Evolutionary conservation across 2,797 vertebrate genomes (phyloP).

Genomic region (Phrynocephalus forsythii): DNA sequence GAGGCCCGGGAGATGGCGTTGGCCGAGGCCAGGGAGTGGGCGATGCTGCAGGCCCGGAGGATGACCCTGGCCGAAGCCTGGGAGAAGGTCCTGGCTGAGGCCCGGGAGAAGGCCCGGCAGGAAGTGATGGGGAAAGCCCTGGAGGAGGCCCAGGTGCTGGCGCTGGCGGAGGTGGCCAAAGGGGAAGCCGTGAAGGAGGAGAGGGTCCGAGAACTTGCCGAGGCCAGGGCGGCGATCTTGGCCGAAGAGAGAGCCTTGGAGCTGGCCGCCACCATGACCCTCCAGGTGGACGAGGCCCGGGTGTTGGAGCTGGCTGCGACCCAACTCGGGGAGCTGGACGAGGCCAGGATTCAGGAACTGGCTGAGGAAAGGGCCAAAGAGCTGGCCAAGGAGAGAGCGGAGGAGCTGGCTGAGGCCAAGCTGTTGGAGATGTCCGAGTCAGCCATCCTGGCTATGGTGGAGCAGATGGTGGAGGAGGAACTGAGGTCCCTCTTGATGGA

Average conservation of each 20-base stretch:
- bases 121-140: not conserved
- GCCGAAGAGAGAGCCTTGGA: slow-evolving; percentile 7
- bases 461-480: not conserved
- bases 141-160: not conserved
- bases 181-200: not conserved
- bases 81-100: not conserved
- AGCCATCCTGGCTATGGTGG: not conserved
- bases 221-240: not conserved
- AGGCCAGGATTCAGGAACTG: not conserved
- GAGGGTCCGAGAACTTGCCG: not conserved
- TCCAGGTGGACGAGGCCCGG: not conserved
- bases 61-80: not conserved
- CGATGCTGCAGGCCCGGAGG: not conserved
- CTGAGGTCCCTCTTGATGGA: not conserved
- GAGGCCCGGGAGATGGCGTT: not conserved
- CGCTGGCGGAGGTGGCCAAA: not conserved
- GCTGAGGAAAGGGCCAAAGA: not conserved
- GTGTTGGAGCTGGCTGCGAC: not conserved
- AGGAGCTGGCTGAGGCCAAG: not conserved
- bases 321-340: not conserved
- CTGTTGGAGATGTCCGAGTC: not conserved
- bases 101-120: not conserved
- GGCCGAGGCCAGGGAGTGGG: not conserved
- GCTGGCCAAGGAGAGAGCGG: not conserved
- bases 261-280: not conserved